These are phyloP conservation scores for Lepetodrilus schrolli DNA, from an alignment of 2,888 invertebrate species.

Conservation along the genomic window DNA sequence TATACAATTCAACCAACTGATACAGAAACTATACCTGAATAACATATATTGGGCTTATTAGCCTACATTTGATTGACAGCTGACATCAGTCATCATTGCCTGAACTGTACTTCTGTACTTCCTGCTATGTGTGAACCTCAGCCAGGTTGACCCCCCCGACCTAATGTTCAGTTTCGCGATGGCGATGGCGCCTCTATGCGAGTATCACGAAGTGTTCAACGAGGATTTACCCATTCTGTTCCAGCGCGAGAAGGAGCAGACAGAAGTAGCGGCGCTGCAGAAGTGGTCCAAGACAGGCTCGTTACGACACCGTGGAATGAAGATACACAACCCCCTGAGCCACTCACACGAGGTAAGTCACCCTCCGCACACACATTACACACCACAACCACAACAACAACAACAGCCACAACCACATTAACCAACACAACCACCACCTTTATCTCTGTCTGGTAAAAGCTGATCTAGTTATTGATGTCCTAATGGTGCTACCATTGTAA, in stretches of 20 bases:
- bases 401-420: too few relatives aligned
- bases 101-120: neutral
- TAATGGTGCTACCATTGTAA: too few relatives aligned
- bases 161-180: neutral
- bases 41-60: too few relatives aligned
- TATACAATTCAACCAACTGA: too few relatives aligned
- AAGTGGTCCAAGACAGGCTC: conserved; percentile 55
- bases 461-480: too few relatives aligned
- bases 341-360: conserved; percentile 66
- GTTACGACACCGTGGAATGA: conserved; percentile 37
- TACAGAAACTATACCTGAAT: too few relatives aligned
- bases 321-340: conserved; percentile 54
- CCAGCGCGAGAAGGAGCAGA: conserved; percentile 49
- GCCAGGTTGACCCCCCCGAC: neutral
- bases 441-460: too few relatives aligned
- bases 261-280: conserved; percentile 39
- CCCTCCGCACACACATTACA: too few relatives aligned
- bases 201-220: neutral
- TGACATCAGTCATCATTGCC: conserved; percentile 5
- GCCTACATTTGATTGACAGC: neutral
- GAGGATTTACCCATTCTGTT: conserved; percentile 28
- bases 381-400: too few relatives aligned
- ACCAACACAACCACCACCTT: too few relatives aligned
- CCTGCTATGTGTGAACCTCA: neutral
- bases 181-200: neutral